A percentile compares a stretch with the other conserved stretches of the same genome.
phyloP scores from a whole-genome alignment of 2,113 vertebrate genomes.

The Poecile atricapillus region DNA sequence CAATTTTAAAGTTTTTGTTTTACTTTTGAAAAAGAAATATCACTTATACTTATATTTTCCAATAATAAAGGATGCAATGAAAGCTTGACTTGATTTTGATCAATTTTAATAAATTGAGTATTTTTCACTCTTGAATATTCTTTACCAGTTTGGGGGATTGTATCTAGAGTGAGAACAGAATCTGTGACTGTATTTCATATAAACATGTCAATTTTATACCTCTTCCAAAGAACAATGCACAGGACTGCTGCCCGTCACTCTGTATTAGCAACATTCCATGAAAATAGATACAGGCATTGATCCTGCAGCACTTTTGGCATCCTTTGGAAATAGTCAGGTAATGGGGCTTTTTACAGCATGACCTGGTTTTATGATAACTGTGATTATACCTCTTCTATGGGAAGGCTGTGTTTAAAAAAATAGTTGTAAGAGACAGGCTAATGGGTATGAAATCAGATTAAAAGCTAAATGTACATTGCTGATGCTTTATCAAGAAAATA shows the following conservation, averaged over 20 bases:
- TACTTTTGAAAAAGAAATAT: background rate
- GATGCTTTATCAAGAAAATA: background rate
- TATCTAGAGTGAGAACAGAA: background rate
- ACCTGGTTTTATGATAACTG: background rate
- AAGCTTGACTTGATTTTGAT: background rate
- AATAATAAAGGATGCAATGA: background rate
- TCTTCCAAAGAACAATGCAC: background rate
- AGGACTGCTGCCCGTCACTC: background rate
- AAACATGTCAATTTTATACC: background rate
- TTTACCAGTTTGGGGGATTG: background rate
- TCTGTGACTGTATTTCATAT: background rate
- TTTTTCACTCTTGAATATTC: background rate
- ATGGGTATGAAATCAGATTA: background rate
- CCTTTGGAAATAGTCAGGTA: background rate
- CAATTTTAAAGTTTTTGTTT: background rate
- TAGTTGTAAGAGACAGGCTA: background rate
- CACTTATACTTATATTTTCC: background rate
- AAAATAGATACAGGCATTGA: rapidly evolving
- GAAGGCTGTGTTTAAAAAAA: background rate
- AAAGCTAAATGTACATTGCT: background rate
- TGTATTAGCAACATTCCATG: background rate
- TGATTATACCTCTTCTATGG: background rate
- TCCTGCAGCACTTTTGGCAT: background rate
- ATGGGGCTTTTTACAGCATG: background rate
- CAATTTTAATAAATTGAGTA: background rate